Percentiles rank a stretch among this genome's conserved stretches.
phyloP scores from a whole-genome alignment of 2,888 invertebrate species.

The Quadroppia sp. region DNA sequence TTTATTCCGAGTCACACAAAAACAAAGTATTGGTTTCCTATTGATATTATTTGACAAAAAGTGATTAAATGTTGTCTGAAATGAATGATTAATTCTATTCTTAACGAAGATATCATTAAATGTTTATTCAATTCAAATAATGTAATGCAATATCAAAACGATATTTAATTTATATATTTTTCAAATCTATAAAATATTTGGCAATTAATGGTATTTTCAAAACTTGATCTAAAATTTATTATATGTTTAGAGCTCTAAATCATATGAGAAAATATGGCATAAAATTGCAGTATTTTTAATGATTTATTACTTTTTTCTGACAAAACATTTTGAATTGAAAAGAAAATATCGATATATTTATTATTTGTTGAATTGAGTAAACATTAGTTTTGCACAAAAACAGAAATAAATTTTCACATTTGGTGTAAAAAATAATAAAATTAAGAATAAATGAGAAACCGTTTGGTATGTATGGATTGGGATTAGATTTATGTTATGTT shows the following conservation, averaged over 20 bases:
- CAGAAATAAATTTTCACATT: neutral
- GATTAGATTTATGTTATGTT: neutral
- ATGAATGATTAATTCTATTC: no score
- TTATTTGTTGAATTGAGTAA: neutral
- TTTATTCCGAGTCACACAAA: no score
- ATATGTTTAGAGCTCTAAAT: neutral
- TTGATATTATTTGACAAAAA: no score
- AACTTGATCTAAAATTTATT: no score
- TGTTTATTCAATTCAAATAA: neutral
- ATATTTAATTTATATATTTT: no score
- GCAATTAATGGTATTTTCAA: no score
- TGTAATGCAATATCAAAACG: no score
- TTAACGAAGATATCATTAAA: neutral
- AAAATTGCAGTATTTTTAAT: neutral
- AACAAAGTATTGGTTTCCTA: no score
- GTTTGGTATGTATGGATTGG: neutral
- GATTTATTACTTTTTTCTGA: constrained; percentile 7
- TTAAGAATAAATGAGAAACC: neutral
- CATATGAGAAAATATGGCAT: neutral
- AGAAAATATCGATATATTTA: neutral
- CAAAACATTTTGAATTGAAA: neutral
- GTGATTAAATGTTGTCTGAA: no score
- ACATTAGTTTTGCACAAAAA: neutral
- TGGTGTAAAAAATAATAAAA: neutral
- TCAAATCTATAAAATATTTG: no score